A percentile compares a stretch with the other conserved stretches of the same genome.
Evolutionary conservation across 2,797 vertebrate genomes (phyloP).

Genomic region (Pachyuromys duprasi): DNA sequence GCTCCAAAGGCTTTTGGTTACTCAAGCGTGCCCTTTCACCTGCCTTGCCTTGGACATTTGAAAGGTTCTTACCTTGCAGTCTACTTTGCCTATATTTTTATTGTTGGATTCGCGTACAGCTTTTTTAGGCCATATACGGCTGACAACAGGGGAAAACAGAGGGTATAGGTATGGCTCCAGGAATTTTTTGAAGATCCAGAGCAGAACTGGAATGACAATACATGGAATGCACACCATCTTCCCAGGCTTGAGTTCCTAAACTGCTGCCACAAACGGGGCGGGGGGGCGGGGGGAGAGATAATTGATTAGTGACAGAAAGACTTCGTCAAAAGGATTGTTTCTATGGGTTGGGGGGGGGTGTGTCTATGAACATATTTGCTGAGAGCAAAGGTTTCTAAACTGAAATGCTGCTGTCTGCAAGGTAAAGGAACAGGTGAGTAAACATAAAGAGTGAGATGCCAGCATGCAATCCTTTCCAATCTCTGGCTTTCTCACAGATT

Average conservation of each 20-base stretch:
- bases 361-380: background rate
- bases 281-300: background rate
- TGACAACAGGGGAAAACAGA: slow-evolving; percentile 92
- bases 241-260: background rate
- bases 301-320: background rate
- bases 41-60: background rate
- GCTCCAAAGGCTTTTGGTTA: background rate
- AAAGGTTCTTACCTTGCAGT: slow-evolving; percentile 78
- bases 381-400: slow-evolving; percentile 31
- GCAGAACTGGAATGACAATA: slow-evolving; percentile 96
- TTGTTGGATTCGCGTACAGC: slow-evolving; percentile 84
- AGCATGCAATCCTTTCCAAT: background rate
- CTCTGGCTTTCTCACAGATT: background rate
- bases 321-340: background rate
- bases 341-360: background rate
- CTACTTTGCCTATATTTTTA: slow-evolving; percentile 77
- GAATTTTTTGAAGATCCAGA: slow-evolving; percentile 98
- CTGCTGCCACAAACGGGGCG: background rate
- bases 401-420: background rate
- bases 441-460: background rate
- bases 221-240: slow-evolving; percentile 98
- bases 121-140: slow-evolving; percentile 91
- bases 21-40: too few species aligned
- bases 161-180: slow-evolving; percentile 96
- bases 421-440: background rate